Evolutionary conservation across 2,888 invertebrate genomes (phyloP), one percentile per base, ranked within the genome.

Genomic region (Andricus quercusramuli): DNA sequence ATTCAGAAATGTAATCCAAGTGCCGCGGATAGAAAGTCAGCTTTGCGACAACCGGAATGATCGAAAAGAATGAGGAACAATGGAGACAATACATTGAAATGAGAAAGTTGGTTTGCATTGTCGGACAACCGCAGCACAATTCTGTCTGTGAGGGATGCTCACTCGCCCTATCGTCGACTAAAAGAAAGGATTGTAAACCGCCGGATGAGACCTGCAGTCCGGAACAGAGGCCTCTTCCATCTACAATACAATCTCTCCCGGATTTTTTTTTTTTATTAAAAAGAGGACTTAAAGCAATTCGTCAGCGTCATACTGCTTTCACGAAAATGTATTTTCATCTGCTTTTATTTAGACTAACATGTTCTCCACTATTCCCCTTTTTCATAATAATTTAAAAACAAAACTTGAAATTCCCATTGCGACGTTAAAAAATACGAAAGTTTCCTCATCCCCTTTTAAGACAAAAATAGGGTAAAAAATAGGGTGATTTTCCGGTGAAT

Each of bases 21-120:
- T 70, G 79, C 44, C 29, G 25, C 17, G 44, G 41, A 41, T 51
- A 51, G 25, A 47, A 68, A 68, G 62, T 65, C 78, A 65, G 78
- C 13, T 41, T 70, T 74, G 80, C 66, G 77, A 79, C 47, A 44
- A 68, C 62, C 77, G 76, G 86, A 82, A 86, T 86, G 87, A 88
- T 88, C 87, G 86, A 84, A 83, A 88, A 86, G 86, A 86, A 85
- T 82, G 84, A 85, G 82, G 88, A 88, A 88, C 88, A 91, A 91
- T 91, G 90, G 90, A 89, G 89, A 91, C 90, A 90, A 90, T 91
- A 90, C 90, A 89, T 89, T 89, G 89, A 90, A 90, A 91, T 88
- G 91, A 90, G 89, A 91, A 90, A 90, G 90, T 90, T 90, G 90
- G 91, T 91, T 90, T 91, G 90, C 90, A 90, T 91, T 91, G 91